Evolutionary conservation across 2,888 invertebrate genomes (phyloP).

Genomic region (Parnassius orleans): DNA sequence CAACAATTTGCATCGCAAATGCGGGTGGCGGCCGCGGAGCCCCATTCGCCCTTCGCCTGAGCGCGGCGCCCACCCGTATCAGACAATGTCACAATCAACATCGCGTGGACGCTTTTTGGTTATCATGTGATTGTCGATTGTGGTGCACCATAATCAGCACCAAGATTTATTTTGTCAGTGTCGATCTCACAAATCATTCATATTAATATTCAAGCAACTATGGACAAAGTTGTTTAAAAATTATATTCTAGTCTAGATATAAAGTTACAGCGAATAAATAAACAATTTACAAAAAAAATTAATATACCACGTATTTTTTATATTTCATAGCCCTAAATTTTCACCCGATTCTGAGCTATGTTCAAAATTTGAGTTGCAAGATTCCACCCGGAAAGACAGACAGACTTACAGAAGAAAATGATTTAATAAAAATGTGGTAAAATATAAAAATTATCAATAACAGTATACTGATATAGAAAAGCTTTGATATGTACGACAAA

Average conservation of each 20-base stretch:
- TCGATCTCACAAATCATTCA: background rate
- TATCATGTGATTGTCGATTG: constrained; percentile 76
- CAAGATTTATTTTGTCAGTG: constrained; percentile 40
- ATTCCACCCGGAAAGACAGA: no score
- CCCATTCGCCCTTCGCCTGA: constrained; percentile 49
- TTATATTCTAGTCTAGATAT: no score
- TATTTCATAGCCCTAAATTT: no score
- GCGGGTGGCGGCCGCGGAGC: constrained; percentile 63
- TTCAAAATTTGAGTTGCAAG: no score
- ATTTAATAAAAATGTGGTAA: background rate
- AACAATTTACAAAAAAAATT: no score
- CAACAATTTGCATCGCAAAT: constrained; percentile 61
- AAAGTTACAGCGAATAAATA: no score
- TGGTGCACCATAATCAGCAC: constrained; percentile 58
- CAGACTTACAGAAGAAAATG: background rate
- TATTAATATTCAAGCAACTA: no score
- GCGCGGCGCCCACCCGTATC: constrained; percentile 53
- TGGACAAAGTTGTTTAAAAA: no score
- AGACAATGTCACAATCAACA: constrained; percentile 80
- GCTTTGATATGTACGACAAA: no score
- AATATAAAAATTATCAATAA: background rate
- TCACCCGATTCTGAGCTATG: no score
- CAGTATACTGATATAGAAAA: no score
- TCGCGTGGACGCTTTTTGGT: constrained; percentile 77
- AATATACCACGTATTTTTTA: no score